Conservation (phyloP, 2,797 vertebrate genomes). For the Sphaeramia orbicularis region DNA sequence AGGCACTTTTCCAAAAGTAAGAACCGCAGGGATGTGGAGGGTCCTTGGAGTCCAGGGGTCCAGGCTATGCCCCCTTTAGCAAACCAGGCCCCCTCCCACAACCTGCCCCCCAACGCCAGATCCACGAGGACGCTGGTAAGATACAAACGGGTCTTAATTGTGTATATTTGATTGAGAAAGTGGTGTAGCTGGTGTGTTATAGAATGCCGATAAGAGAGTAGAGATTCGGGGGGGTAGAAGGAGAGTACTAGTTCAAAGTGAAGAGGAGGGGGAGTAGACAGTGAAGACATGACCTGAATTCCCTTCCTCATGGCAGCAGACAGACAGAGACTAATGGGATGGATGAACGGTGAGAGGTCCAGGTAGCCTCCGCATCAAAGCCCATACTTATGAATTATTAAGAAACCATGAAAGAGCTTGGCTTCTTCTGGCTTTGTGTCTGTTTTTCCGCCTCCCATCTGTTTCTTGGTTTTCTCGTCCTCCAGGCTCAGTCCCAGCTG, state of each 20-base stretch:
- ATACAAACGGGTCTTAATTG: background rate
- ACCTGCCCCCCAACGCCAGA: slow-evolving; percentile 72
- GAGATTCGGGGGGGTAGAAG: slow-evolving; percentile 14
- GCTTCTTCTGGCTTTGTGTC: slow-evolving; percentile 43
- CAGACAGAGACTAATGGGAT: slow-evolving; percentile 38
- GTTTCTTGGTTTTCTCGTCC: slow-evolving; percentile 5
- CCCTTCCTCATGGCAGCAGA: background rate
- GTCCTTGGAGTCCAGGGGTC: slow-evolving; percentile 84
- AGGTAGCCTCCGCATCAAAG: slow-evolving; percentile 70
- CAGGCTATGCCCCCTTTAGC: slow-evolving; percentile 76
- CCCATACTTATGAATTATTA: slow-evolving; percentile 69
- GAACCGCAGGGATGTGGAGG: slow-evolving; percentile 80
- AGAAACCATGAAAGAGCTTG: slow-evolving; percentile 66
- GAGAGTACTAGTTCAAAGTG: slow-evolving; percentile 34
- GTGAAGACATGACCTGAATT: slow-evolving; percentile 39
- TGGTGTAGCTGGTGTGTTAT: background rate
- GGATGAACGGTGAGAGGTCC: slow-evolving; percentile 25
- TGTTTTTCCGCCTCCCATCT: slow-evolving; percentile 34
- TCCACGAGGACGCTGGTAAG: slow-evolving; percentile 70
- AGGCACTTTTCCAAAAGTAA: slow-evolving; percentile 92
- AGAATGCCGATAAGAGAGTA: background rate
- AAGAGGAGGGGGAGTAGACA: slow-evolving; percentile 13
- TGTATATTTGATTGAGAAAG: background rate
- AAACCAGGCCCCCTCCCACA: slow-evolving; percentile 63
- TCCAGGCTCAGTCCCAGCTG: slow-evolving; percentile 82